Evolutionary conservation across 2,113 vertebrate genomes (phyloP).

Genomic region (Poeciliopsis retropinna): DNA sequence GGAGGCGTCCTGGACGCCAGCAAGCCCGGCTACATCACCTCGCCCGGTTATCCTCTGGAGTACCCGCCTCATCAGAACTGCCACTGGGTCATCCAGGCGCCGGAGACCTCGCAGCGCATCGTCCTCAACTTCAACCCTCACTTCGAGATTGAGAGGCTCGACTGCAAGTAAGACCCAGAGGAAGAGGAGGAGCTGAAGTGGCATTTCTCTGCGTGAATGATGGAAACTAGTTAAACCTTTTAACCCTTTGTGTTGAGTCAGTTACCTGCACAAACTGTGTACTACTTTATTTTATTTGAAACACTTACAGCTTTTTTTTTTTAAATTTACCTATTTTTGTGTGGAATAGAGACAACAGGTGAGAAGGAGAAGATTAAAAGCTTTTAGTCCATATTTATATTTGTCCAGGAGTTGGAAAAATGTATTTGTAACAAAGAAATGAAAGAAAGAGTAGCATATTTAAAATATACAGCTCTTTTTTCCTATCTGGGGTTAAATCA

Average conservation of each 20-base stretch:
- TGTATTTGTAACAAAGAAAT: no score
- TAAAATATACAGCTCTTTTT: no score
- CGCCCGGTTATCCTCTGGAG: constrained; percentile 94
- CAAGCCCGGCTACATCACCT: constrained; percentile 95
- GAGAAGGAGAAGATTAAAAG: no score
- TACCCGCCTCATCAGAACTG: constrained; percentile 98
- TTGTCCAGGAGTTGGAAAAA: no score
- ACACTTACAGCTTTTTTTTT: no score
- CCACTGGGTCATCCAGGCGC: constrained; percentile 92
- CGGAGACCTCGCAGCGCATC: constrained; percentile 93
- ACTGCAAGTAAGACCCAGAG: constrained; percentile 89
- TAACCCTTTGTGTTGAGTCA: background rate
- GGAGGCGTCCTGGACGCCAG: constrained; percentile 91
- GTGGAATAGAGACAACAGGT: no score
- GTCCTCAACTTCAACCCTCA: constrained; percentile 99
- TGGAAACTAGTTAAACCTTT: constrained; percentile 3
- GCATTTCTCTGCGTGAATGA: constrained; percentile 31
- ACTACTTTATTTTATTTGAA: no score
- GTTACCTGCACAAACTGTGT: constrained; percentile 31
- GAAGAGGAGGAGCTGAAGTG: background rate
- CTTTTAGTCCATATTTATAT: no score
- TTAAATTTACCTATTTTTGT: no score
- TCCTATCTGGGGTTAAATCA: background rate
- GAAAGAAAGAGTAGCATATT: no score
- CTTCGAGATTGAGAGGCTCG: constrained; percentile 96